Evolutionary conservation across 2,113 vertebrate species (phyloP), one percentile per base, ranked within the genome.

Genomic region (Hydrolagus affinis): DNA sequence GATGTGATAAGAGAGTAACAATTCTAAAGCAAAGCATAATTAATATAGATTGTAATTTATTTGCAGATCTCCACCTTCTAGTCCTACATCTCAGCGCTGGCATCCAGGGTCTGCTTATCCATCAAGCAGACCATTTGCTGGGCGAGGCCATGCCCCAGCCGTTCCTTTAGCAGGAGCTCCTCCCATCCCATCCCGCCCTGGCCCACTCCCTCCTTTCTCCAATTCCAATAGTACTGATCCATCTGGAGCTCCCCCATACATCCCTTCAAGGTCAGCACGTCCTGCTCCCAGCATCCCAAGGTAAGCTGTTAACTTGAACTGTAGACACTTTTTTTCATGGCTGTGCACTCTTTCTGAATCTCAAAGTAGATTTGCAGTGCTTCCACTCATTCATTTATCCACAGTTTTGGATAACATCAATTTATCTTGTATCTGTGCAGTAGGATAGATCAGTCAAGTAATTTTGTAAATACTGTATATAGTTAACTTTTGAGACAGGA

Each of bases 31-130:
- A 44, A 44, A 44, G 44, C 44, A 44, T 6, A 44, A 44, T 44
- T 44, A 44, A 44, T n/a, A 19, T 11, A 32, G 30, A 68, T 30
- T 14, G 1, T 83, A 30, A 80, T 62, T 32, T 66, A 68, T 83
- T 44, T 21, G 17, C 86, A 97, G 96, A 90, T 97, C 97, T 25
- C 96, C 97, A 86, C 91, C 96, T 88, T 89, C 92, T 15, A 94
- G 94, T 87, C 96, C 92, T 86, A 96, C 95, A 23, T 92, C 92
- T 30, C 94, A 94, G 8, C 92, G 92, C 86, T 94, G 96, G 89
- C 93, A 66, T 0, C 90, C 90, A 0, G 89, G 91, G 0, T 73
- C 92, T 28, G 90, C 87, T 28, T 87, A 88, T 1, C 87, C 91
- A 25, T 90, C 90, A n/a, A 72, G 86, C 0, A 90, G 91, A 86